Conservation (phyloP, 2,888 invertebrate species). For the Erynnis tages region DNA sequence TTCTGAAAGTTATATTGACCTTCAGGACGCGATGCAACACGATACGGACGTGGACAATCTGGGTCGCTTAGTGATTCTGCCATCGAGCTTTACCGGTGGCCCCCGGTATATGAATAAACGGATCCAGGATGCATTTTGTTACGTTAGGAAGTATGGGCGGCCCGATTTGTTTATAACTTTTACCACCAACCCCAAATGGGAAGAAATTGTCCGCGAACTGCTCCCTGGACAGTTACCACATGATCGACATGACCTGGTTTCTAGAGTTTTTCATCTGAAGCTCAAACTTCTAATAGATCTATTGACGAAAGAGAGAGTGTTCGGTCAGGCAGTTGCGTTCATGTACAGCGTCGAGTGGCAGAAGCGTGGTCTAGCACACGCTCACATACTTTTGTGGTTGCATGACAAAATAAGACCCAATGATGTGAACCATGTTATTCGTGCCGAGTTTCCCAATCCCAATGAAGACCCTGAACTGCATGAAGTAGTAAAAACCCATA, state of each 20-base stretch:
- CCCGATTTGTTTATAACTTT: conserved; percentile 28
- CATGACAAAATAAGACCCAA: conserved; percentile 26
- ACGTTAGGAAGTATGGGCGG: conserved; percentile 28
- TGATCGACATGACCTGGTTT: conserved; percentile 35
- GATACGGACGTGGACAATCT: conserved; percentile 11
- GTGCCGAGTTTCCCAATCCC: conserved; percentile 27
- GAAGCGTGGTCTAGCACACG: conserved; percentile 28
- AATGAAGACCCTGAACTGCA: conserved; percentile 26
- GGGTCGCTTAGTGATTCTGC: conserved; percentile 26
- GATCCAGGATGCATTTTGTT: conserved; percentile 30
- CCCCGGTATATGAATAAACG: conserved; percentile 29
- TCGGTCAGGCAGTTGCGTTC: conserved; percentile 28
- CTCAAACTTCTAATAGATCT: conserved; percentile 35
- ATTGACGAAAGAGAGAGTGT: conserved; percentile 30
- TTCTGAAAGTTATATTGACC: conserved; percentile 25
- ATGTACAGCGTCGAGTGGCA: conserved; percentile 33
- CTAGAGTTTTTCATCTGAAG: conserved; percentile 37
- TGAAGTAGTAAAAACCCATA: conserved; percentile 26
- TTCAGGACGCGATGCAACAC: conserved; percentile 24
- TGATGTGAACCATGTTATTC: conserved; percentile 28
- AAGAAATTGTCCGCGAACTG: conserved; percentile 34
- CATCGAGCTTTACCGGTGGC: conserved; percentile 29
- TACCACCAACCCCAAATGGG: conserved; percentile 26
- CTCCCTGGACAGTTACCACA: conserved; percentile 30
- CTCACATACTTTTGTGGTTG: conserved; percentile 25